phyloP scores from a whole-genome alignment of 2,797 vertebrate genomes.

The Decapterus maruadsi region DNA sequence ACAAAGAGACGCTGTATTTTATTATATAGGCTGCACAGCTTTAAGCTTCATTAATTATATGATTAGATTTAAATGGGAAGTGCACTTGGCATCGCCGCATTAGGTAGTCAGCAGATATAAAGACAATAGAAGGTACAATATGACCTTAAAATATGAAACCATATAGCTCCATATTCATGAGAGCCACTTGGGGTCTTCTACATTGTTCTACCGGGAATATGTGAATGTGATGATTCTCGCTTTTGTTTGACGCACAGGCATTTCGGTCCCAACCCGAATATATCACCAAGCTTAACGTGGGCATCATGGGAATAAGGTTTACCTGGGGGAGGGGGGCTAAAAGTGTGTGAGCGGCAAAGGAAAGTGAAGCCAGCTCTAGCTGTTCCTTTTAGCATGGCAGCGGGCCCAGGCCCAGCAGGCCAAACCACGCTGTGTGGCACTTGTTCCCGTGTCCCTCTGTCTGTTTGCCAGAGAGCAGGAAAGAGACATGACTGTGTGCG shows the following conservation, averaged over 20 bases:
- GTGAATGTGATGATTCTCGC: conserved; percentile 13
- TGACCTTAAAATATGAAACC: conserved; percentile 45
- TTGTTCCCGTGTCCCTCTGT: conserved; percentile 40
- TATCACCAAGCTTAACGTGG: conserved; percentile 30
- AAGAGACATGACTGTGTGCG: conserved; percentile 28
- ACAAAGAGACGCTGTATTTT: conserved; percentile 48
- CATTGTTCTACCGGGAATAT: conserved; percentile 27
- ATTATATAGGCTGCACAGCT: conserved; percentile 56
- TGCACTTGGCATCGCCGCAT: conserved; percentile 39
- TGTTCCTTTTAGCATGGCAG: conserved; percentile 49
- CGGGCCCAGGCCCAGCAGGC: conserved; percentile 50
- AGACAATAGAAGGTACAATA: conserved; percentile 27
- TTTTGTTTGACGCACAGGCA: conserved; percentile 5
- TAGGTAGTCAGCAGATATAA: conserved; percentile 46
- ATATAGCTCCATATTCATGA: neutral
- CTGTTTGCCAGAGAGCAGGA: conserved; percentile 30
- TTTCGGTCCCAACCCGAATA: conserved; percentile 18
- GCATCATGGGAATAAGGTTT: conserved; percentile 23
- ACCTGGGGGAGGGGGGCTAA: conserved; percentile 7
- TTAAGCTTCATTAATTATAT: conserved; percentile 80
- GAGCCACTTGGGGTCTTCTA: neutral
- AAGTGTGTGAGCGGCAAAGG: conserved; percentile 12
- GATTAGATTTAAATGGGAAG: conserved; percentile 75
- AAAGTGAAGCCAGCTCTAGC: conserved; percentile 31
- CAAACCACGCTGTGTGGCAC: conserved; percentile 6